Base-by-base conservation (phyloP, 2,113 vertebrate species). In the Butastur rufipennis region DNA sequence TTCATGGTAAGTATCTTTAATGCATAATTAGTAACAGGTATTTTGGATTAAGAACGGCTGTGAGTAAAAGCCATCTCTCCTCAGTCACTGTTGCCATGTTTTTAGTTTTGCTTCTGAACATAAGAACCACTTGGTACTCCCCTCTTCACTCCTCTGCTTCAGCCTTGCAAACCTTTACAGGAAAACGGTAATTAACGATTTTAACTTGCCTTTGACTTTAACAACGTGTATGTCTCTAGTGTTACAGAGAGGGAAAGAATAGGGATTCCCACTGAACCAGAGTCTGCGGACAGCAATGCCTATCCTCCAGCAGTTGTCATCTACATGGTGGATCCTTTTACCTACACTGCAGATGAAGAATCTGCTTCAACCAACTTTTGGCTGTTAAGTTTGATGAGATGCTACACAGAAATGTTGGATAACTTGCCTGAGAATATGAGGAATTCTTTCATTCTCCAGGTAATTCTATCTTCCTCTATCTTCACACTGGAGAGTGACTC, bases 301-400 rank as follows among this genome's bases (percentile, higher is more conserved):
- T 99, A 99, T 62, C 99, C 99, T 25, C 99, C 99, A 4, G 99
- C 99, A 7, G 98, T 99, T 3, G 99, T 99, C 91, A 98, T 99
- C 94, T 99, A 99, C 96, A 98, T 99, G 97, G 99, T 99, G 96
- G 99, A 99, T 53, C 99, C 99, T 27, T 99, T 99, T 90, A 98
- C 99, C 14, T 99, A 99, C 94, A 98, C 98, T 5, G 98, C 98
- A 3, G 98, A 98, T 8, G 99, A 99, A 16, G 99, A 99, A 70
- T 98, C 99, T 52, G 98, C 99, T 86, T 97, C 98, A 2, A 98
- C 98, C 53, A 99, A 99, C 97, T 98, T 99, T 42, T 99, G 99
- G 99, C 97, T 99, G 29, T 96, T 99, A 47, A 99, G 99, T 81
- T 97, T 99, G 85, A 99, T 99, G 95, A 98, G 99, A 93, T 99